Evolutionary conservation across 2,888 invertebrate genomes (phyloP).

Genomic region (Formica aserva): DNA sequence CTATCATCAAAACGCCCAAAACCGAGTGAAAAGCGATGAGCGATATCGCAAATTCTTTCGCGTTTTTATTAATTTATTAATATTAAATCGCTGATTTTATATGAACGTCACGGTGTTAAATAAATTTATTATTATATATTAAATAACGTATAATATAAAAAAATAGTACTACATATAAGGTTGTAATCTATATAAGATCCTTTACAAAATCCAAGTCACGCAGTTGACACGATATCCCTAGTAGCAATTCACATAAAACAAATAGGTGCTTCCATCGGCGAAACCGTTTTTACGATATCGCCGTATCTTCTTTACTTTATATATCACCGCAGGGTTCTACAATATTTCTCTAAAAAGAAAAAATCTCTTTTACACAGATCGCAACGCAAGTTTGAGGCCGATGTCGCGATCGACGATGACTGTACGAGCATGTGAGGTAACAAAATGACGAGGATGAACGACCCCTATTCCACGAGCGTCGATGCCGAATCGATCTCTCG

Average conservation of each 20-base stretch:
- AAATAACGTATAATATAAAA: neutral
- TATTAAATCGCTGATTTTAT: conserved; percentile 2
- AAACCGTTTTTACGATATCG: conserved; percentile 22
- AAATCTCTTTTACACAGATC: conserved; percentile 49
- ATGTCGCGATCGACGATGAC: conserved; percentile 67
- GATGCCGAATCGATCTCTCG: conserved; percentile 67
- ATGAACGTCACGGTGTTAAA: neutral
- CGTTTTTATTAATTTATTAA: neutral
- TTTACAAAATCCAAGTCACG: neutral
- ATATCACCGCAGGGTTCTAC: conserved; percentile 12
- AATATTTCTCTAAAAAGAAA: conserved; percentile 28
- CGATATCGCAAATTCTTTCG: neutral
- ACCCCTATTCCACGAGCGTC: conserved; percentile 40
- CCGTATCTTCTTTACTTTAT: conserved; percentile 1
- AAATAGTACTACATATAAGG: neutral
- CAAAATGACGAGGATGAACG: conserved; percentile 66
- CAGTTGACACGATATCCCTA: conserved; percentile 10
- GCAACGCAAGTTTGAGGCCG: conserved; percentile 56
- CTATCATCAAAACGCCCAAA: conserved; percentile 35
- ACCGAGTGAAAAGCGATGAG: neutral
- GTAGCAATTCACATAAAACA: conserved; percentile 18
- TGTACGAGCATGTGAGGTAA: conserved; percentile 61
- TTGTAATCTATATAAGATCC: neutral
- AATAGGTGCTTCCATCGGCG: conserved; percentile 2
- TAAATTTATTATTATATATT: conserved; percentile 15